Evolutionary conservation across 1,140 invertebrate genomes (phyloP), one percentile per base, ranked within the genome.

Genomic region (Calosoma granatense): DNA sequence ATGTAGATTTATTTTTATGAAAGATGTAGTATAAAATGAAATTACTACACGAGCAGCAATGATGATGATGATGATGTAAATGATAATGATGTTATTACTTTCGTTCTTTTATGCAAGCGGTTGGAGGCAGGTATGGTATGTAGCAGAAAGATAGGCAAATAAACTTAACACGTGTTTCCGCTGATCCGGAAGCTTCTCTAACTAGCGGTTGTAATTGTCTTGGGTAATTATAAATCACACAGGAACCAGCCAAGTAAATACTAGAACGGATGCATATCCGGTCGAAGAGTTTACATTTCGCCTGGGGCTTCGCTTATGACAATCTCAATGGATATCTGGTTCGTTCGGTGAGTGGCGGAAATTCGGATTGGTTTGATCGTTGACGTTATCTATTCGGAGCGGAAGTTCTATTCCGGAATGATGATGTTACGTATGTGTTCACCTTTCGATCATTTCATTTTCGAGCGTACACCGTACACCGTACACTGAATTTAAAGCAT

Each of bases 371-470:
- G 41, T 47, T 17, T 47, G 41, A 47, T 47, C 41, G 41, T 17
- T 17, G 9, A 17, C 41, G 41, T 47, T 47, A 47, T 47, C 41
- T 17, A 11, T 47, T 47, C 41, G n/a, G n/a, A 47, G 6, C 41
- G 41, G 41, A 47, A 47, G 41, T 11, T 6, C 6, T 17, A 9
- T 12, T 47, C 41, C 41, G 41, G 41, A 17, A 6, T 47, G 41
- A 47, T 17, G 41, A 17, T 36, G 26, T 36, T n/a, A 36, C 41
- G 41, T 11, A 12, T 6, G 4, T 17, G 17, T 47, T 17, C 41
- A 47, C 41, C 41, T 47, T 47, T 47, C 41, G 41, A 47, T 47
- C 41, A 17, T 36, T 36, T n/a, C n/a, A n/a, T n/a, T 36, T 36
- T n/a, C 26, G n/a, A 36, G 26, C 26, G 26, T n/a, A n/a, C n/a